These are phyloP conservation scores for Spermophilus dauricus DNA, from an alignment of 2,113 vertebrate genomes.

Conservation along the genomic window DNA sequence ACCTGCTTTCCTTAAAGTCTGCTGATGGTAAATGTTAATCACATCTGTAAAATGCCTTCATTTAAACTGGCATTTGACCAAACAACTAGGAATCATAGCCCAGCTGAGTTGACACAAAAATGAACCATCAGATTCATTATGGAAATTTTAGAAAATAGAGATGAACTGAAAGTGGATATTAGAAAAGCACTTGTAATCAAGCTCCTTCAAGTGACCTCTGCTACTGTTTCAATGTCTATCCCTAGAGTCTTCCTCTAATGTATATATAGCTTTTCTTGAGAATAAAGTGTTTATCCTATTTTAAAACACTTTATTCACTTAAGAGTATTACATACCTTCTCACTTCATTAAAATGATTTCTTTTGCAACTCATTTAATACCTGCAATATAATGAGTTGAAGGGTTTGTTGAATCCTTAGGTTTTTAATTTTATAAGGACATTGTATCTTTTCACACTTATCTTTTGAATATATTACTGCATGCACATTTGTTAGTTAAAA, in stretches of 20 bases:
- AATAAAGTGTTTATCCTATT: slow-evolving; percentile 38
- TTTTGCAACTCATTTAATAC: slow-evolving; percentile 58
- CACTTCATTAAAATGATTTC: slow-evolving; percentile 59
- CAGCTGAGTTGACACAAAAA: neutral
- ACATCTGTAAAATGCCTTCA: neutral
- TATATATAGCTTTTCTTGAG: slow-evolving; percentile 36
- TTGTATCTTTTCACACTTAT: slow-evolving; percentile 66
- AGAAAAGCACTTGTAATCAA: neutral
- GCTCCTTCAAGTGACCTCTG: neutral
- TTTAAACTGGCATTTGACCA: neutral
- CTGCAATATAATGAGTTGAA: slow-evolving; percentile 40
- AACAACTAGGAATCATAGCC: neutral
- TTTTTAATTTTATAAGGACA: slow-evolving; percentile 68
- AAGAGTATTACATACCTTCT: slow-evolving; percentile 25
- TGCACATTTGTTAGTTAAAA: slow-evolving; percentile 60
- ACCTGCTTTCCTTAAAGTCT: slow-evolving; percentile 24
- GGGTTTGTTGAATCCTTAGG: slow-evolving; percentile 11
- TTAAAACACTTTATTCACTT: slow-evolving; percentile 35
- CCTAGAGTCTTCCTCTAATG: neutral
- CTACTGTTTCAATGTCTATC: neutral
- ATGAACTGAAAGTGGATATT: slow-evolving; percentile 7
- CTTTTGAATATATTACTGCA: slow-evolving; percentile 71
- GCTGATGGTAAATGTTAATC: neutral
- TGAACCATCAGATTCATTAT: neutral
- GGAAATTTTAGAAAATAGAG: slow-evolving; percentile 43